phyloP scores from a whole-genome alignment of 2,888 invertebrate species.

The Cantharis nigra region DNA sequence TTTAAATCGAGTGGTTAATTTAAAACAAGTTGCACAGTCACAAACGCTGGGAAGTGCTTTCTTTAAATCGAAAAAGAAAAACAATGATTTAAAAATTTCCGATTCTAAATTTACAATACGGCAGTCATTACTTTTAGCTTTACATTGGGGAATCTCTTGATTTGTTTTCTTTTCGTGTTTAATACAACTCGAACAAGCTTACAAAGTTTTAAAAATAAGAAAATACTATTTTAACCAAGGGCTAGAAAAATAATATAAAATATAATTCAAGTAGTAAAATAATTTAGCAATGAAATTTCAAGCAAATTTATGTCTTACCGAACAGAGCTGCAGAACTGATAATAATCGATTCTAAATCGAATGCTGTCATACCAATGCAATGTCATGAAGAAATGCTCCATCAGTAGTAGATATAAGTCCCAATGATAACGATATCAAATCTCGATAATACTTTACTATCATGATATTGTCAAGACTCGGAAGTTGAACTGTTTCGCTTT shows the following conservation, averaged over 20 bases:
- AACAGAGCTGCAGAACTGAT: no score
- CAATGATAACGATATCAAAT: no score
- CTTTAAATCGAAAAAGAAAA: neutral
- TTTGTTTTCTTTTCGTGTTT: neutral
- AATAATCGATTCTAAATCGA: no score
- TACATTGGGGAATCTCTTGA: neutral
- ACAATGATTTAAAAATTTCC: neutral
- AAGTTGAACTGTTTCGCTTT: no score
- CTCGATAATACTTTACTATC: no score
- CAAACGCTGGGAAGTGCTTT: neutral
- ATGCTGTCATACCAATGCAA: no score
- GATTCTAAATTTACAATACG: neutral
- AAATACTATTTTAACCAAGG: neutral
- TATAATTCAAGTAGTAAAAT: no score
- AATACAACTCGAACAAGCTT: neutral
- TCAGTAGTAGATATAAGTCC: no score
- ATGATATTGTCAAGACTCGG: no score
- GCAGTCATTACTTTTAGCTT: neutral
- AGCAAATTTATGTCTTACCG: neutral
- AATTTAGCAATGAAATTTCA: neutral
- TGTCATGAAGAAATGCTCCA: no score
- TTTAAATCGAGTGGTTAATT: conserved; percentile 3
- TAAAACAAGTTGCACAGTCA: neutral
- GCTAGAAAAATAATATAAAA: neutral
- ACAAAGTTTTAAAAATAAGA: neutral